Base-by-base conservation (phyloP, 2,888 invertebrate genomes). In the Heteromyza rotundicornis region DNA sequence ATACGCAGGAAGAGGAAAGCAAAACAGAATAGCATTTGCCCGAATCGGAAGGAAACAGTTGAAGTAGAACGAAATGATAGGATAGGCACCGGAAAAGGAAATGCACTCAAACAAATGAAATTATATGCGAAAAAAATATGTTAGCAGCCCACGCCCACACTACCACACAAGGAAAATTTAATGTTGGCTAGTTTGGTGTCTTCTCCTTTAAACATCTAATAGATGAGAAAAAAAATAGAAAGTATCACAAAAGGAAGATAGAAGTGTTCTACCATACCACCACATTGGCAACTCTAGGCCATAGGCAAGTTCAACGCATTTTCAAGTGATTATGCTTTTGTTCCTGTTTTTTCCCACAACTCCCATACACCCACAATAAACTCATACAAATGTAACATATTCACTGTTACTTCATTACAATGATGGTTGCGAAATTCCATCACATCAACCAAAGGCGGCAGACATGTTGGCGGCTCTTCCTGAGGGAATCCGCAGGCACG, bases 261-360 rank as follows among this genome's bases (percentile, higher is more conserved):
- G 5, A 27, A n/a, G n/a, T n/a, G n/a, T n/a, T n/a, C n/a, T n/a
- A n/a, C n/a, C 10, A 27, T 27, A 27, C 10, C 5, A 27, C 27
- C 5, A 27, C 27, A 27, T 27, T 10, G 27, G 27, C 27, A 27
- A 27, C 27, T 10, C 40, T 40, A n/a, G n/a, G 40, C n/a, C 10
- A 40, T 32, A 8, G 32, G 12, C 40, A 14, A 47, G 47, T 47
- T 47, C 47, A 47, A 47, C 47, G 47, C 17, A 47, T 47, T 47
- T 19, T 19, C 5, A 47, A 47, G 47, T 47, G 47, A 47, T 47
- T 47, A 19, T 40, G 40, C 8, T n/a, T 7, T 40, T 40, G 40
- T 8, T n/a, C 3, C 40, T 32, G n/a, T n/a, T n/a, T n/a, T n/a
- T n/a, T 27, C 27, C 10, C 27, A 27, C 27, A 27, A 27, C 27